Conservation (phyloP, 2,113 vertebrate genomes). For the Canis aureus region DNA sequence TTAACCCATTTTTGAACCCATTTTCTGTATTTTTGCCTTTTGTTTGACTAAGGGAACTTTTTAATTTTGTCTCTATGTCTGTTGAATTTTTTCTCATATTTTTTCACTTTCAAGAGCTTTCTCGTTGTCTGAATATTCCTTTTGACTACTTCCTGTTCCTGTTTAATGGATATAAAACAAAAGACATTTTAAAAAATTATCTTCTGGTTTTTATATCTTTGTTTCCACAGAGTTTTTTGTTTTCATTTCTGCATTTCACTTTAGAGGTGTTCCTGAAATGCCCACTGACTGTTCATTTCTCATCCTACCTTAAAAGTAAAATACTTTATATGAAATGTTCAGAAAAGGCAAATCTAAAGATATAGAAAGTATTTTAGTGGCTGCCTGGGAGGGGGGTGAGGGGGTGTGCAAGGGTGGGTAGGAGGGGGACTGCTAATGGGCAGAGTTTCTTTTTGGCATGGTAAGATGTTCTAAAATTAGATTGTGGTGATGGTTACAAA, state of each 20-base stretch:
- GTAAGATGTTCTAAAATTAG: background rate
- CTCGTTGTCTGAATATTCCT: background rate
- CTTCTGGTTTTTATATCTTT: conserved; percentile 13
- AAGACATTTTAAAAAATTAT: background rate
- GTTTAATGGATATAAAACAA: background rate
- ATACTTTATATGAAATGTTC: background rate
- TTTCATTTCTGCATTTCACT: conserved; percentile 41
- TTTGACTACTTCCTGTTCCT: background rate
- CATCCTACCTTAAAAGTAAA: conserved; percentile 5
- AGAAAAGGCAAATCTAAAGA: background rate
- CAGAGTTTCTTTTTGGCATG: background rate
- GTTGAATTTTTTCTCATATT: background rate
- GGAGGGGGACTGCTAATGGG: background rate
- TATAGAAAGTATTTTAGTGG: background rate
- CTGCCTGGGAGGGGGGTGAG: background rate
- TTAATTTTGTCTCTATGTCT: conserved; percentile 2
- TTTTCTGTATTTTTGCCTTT: background rate
- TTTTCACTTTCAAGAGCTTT: conserved; percentile 24
- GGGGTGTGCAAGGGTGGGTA: background rate
- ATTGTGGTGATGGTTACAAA: background rate
- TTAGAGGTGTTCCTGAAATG: background rate
- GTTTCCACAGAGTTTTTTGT: background rate
- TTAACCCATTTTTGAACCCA: background rate
- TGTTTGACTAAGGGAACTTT: background rate
- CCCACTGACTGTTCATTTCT: background rate